These are phyloP conservation scores for Geococcyx californianus DNA, from an alignment of 2,113 vertebrate genomes.

Conservation along the genomic window DNA sequence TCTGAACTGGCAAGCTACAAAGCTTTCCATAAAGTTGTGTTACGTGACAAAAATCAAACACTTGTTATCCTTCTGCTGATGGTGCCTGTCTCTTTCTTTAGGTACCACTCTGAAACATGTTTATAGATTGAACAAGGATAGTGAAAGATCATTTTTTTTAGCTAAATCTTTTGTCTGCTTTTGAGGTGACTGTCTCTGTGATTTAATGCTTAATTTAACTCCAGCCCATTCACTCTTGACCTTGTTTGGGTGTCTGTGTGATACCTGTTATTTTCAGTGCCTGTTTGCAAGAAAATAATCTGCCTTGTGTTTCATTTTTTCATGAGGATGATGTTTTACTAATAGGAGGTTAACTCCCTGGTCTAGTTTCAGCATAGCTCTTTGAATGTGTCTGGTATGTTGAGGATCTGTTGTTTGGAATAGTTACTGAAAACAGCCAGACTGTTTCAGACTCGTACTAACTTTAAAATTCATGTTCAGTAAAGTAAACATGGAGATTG, in stretches of 20 bases:
- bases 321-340: background rate
- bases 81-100: background rate
- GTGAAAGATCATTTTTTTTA: background rate
- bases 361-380: background rate
- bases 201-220: background rate
- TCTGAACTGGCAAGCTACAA: background rate
- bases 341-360: background rate
- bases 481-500: background rate
- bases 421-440: background rate
- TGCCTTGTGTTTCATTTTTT: background rate
- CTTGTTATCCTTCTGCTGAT: background rate
- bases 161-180: background rate
- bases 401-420: background rate
- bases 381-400: background rate
- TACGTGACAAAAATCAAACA: background rate
- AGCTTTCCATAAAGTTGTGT: slow-evolving; percentile 5
- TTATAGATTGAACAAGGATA: background rate
- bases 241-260: background rate
- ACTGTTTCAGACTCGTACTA: background rate
- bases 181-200: background rate
- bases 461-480: background rate
- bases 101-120: background rate
- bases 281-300: background rate
- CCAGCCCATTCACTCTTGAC: background rate
- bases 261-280: background rate